Base-by-base conservation (phyloP, 2,797 vertebrate genomes). In the Phataginus tetradactyla region DNA sequence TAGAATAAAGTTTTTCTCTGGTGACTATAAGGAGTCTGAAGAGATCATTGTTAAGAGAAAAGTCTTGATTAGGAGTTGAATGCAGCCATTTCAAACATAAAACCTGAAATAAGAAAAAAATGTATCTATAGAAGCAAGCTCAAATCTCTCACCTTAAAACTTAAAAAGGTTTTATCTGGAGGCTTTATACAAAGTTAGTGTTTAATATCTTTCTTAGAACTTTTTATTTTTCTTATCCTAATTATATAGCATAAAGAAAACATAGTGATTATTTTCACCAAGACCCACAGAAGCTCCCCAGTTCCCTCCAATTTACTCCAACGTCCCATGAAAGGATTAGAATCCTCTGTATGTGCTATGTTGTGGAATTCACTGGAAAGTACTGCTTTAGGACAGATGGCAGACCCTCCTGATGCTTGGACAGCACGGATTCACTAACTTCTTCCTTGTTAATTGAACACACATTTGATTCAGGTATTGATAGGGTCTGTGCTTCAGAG, bases 111-210 rank as follows among this genome's bases (percentile, higher is more conserved):
- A 51, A 66, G 84, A 86, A 87, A 92, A 59, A 49, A 32, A 49
- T 32, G 17, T 51, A 39, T 39, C 37, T 68, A 21, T 37, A 63
- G 79, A 94, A 34, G 57, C 6, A 71, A 92, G 34, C 7, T 93
- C 86, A 68, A 34, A 25, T 83, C 90, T 86, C 84, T 92, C 37
- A 66, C 91, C 45, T 88, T 91, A 83, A 93, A 88, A 63, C 49
- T 75, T 79, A 29, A 59, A 84, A 85, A 69, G 18, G 32, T 57
- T 86, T 90, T 83, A 93, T 78, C 83, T 84, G 42, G 27, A 77
- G 72, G 12, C n/a, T 78, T 39, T 93, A 80, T 66, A 88, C 4
- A 93, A 75, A 88, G 42, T 77, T 39, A 63, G 27, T n/a, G 21
- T 53, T 84, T 81, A 68, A 39, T 86, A 45, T 89, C 21, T 75